Evolutionary conservation across 2,113 vertebrate species (phyloP).

Genomic region (Ictalurus punctatus): DNA sequence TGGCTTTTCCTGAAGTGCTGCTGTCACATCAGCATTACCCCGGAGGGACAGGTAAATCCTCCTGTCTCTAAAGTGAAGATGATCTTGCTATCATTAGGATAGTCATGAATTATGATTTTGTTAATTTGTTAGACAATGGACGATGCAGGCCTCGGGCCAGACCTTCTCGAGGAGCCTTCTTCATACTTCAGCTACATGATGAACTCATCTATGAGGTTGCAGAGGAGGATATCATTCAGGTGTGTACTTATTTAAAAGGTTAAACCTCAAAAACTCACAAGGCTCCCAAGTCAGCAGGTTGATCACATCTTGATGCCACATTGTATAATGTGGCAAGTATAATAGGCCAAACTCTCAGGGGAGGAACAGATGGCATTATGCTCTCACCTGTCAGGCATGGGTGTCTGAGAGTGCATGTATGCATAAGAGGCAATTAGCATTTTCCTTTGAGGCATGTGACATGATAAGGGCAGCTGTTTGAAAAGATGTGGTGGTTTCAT

Average conservation of each 20-base stretch:
- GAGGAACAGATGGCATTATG: neutral
- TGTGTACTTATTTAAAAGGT: slow-evolving; percentile 52
- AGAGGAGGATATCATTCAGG: slow-evolving; percentile 88
- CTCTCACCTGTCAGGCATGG: neutral
- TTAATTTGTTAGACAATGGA: slow-evolving; percentile 40
- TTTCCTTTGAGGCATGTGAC: neutral
- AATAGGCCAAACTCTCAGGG: neutral
- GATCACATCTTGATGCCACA: neutral
- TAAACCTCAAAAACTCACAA: too few relatives aligned
- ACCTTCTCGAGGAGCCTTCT: slow-evolving; percentile 79
- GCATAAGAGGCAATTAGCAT: neutral
- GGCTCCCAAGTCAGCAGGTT: neutral
- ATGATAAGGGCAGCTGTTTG: neutral
- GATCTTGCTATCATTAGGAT: neutral
- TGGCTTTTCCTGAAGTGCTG: slow-evolving; percentile 69
- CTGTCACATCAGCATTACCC: slow-evolving; percentile 81
- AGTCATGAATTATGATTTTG: neutral
- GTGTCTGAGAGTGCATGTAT: neutral
- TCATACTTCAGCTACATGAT: slow-evolving; percentile 93
- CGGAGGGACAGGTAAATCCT: slow-evolving; percentile 61
- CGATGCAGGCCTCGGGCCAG: slow-evolving; percentile 45
- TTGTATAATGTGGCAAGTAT: neutral
- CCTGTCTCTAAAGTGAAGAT: neutral
- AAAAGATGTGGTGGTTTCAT: neutral
- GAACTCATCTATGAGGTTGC: slow-evolving; percentile 94